A percentile compares a stretch with the other conserved stretches of the same genome.
These are phyloP conservation scores for Eupithecia centaureata DNA, from an alignment of 2,888 invertebrate species.

Conservation along the genomic window DNA sequence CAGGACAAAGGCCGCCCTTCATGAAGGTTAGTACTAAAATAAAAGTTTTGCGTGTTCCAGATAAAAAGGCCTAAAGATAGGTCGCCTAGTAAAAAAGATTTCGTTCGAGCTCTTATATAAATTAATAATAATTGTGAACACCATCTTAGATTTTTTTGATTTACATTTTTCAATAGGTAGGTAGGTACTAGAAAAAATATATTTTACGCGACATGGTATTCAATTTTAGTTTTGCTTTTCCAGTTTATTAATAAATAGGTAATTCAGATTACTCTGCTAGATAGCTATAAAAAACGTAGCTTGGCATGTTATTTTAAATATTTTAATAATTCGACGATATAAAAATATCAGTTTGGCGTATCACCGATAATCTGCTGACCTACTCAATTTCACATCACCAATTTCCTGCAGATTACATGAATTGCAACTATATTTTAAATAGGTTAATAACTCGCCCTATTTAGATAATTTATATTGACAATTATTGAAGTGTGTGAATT, in stretches of 20 bases:
- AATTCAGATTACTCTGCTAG: not conserved
- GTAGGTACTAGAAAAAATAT: not conserved
- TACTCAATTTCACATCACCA: not conserved
- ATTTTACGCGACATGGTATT: not conserved
- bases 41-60: conserved; percentile 9
- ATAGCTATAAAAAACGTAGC: not conserved
- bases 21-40: conserved; percentile 17
- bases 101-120: not conserved
- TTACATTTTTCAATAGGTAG: not conserved
- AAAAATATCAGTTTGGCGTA: not conserved
- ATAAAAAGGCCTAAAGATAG: conserved; percentile 1
- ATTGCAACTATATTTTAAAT: conserved; percentile 1
- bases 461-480: not conserved
- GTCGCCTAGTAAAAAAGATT: too few species aligned
- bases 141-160: not conserved
- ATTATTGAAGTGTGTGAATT: not conserved
- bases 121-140: not conserved
- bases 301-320: not conserved
- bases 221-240: not conserved
- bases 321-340: not conserved
- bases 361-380: not conserved
- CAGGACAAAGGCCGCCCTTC: conserved; percentile 2
- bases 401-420: not conserved
- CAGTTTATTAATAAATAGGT: not conserved
- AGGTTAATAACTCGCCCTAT: conserved; percentile 7